Evolutionary conservation across 2,113 vertebrate genomes (phyloP).

Genomic region (Oriolus oriolus): DNA sequence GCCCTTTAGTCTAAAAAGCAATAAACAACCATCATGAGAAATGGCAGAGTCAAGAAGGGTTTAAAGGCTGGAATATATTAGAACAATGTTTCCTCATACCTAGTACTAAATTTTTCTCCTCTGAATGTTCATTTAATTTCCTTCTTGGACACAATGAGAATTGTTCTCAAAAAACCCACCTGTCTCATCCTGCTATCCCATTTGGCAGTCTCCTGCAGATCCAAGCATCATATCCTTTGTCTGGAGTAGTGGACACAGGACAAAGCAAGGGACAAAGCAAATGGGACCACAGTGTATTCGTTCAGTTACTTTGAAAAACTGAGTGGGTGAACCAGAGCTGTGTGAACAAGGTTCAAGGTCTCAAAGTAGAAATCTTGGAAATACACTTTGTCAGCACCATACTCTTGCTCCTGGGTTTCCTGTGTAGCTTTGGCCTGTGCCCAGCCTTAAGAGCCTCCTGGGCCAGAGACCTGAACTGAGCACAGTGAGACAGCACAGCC

Average conservation of each 20-base stretch:
- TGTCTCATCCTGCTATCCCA: not conserved
- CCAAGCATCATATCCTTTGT: accelerated
- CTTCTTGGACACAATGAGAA: not conserved
- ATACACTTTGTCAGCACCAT: not conserved
- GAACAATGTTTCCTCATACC: constrained; percentile 40
- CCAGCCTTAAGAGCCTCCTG: accelerated
- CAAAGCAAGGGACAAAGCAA: not conserved
- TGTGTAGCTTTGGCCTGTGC: accelerated
- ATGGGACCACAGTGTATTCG: accelerated
- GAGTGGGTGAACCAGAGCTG: not conserved
- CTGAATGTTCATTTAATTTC: not conserved
- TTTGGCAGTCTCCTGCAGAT: not conserved
- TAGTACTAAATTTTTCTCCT: not conserved
- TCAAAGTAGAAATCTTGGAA: not conserved
- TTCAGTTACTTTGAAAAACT: not conserved
- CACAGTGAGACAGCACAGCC: accelerated
- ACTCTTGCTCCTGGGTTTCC: not conserved
- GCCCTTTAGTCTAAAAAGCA: not conserved
- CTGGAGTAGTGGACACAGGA: not conserved
- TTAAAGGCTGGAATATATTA: constrained; percentile 46
- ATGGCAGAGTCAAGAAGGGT: not conserved
- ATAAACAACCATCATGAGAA: constrained; percentile 32
- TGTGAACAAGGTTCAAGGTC: not conserved
- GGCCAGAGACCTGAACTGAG: accelerated
- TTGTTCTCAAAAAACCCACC: not conserved